Conservation (phyloP, 2,113 vertebrate genomes). For the Cnemophilus loriae region DNA sequence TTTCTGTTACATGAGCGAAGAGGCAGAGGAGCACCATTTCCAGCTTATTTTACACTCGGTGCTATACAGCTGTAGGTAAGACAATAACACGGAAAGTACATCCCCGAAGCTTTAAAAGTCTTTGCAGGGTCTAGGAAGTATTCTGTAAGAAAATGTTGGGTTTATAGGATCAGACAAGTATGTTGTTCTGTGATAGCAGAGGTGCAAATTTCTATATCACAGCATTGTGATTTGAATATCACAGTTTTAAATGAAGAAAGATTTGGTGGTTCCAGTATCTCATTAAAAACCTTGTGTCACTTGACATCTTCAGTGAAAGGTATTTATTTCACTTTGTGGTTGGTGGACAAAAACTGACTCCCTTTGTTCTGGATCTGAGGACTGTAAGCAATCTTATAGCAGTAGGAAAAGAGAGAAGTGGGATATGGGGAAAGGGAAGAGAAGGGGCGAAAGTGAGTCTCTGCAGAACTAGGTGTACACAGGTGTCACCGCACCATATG, state of each 20-base stretch:
- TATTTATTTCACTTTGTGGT: background rate
- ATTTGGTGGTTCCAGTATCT: background rate
- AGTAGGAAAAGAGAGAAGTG: background rate
- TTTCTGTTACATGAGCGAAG: background rate
- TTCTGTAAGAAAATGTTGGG: background rate
- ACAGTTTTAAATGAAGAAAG: background rate
- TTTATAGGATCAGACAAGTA: background rate
- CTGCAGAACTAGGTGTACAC: background rate
- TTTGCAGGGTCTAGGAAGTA: background rate
- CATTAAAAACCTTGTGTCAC: background rate
- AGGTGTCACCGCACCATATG: background rate
- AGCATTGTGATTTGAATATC: background rate
- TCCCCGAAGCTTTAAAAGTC: background rate
- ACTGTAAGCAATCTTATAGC: background rate
- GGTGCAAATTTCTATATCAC: background rate
- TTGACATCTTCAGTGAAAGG: background rate
- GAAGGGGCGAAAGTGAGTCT: background rate
- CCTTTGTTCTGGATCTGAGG: background rate
- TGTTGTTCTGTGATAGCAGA: background rate
- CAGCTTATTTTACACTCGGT: background rate
- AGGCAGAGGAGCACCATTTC: background rate
- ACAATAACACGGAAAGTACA: background rate
- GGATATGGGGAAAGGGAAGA: background rate
- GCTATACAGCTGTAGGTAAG: background rate
- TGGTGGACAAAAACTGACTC: background rate